Conservation (phyloP, 1,140 invertebrate species). For the Pygmarrhopalites habei region DNA sequence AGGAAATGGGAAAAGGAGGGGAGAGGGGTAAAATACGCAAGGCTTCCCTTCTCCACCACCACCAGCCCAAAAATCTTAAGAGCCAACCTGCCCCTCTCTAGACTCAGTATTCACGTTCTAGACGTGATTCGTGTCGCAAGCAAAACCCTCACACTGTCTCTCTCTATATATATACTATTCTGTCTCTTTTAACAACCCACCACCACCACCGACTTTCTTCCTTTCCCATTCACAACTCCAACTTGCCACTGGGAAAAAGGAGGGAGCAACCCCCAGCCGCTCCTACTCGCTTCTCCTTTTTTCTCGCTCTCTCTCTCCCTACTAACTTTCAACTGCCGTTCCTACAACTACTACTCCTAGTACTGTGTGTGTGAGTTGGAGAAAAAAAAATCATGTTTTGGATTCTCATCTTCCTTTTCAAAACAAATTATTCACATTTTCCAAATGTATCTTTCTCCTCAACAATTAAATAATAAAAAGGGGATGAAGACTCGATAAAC, state of each 20-base stretch:
- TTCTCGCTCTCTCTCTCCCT: too few species aligned
- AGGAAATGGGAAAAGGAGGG: neutral
- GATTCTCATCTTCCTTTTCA: too few species aligned
- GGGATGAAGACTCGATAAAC: too few species aligned
- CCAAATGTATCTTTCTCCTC: too few species aligned
- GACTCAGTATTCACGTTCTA: slow-evolving; percentile 1
- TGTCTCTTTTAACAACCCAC: neutral
- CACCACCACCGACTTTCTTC: neutral
- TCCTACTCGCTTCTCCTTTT: neutral
- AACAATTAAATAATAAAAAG: too few species aligned
- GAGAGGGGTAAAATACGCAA: neutral
- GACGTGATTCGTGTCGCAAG: neutral
- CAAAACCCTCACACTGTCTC: slow-evolving; percentile 10
- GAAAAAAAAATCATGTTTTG: too few species aligned
- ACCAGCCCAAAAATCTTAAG: slow-evolving; percentile 8
- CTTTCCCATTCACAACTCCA: neutral
- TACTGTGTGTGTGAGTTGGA: too few species aligned
- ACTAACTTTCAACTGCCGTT: too few species aligned
- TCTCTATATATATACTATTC: too few species aligned
- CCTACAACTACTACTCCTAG: too few species aligned
- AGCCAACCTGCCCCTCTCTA: neutral
- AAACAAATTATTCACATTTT: too few species aligned
- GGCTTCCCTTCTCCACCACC: slow-evolving; percentile 8
- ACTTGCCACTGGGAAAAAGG: neutral
- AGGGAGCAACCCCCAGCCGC: neutral